Evolutionary conservation across 1,140 invertebrate species (phyloP), one percentile per base, ranked within the genome.

Genomic region (Tribolium madens): DNA sequence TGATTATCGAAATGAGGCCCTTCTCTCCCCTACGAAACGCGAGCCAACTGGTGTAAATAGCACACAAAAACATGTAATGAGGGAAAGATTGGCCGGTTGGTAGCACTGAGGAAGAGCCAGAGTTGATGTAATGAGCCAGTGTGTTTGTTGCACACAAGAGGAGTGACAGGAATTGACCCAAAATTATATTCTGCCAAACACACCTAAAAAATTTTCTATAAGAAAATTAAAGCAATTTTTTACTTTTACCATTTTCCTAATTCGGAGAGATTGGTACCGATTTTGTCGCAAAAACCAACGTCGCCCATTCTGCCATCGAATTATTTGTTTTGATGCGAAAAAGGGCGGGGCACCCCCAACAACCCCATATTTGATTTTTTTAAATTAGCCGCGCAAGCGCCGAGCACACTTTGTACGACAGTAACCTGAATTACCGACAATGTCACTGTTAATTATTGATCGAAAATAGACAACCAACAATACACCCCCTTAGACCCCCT

Each of bases 61-160:
- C 84, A 82, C 93, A 93, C 79, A 96, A 88, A 77, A 93, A 87
- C 70, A 91, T 87, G 85, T 96, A 96, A 74, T 93, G 93, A n/a
- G 94, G 88, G 81, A 96, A 90, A 81, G 92, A 92, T 86, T 95
- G 94, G 53, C 90, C 93, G 83, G 93, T 94, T 10, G 93, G 93
- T 26, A 93, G 88, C 74, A 92, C 89, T 50, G 93, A 89, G 78
- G 90, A 90, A 69, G 92, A 91, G 53, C 89, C 87, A 77, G 88
- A 90, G 82, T 93, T 93, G 21, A 95, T 89, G 69, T 93, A 87
- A 79, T 94, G 93, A 79, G 92, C 94, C 73, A 92, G 87, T 42
- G 94, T 90, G 73, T 92, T 94, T 83, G 93, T 93, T 50, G 91
- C 90, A 87, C 93, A 94, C 3, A 95, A 83, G 13, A 95, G 86